phyloP scores from a whole-genome alignment of 2,797 vertebrate genomes.

The Hapalemur alaotrensis region DNA sequence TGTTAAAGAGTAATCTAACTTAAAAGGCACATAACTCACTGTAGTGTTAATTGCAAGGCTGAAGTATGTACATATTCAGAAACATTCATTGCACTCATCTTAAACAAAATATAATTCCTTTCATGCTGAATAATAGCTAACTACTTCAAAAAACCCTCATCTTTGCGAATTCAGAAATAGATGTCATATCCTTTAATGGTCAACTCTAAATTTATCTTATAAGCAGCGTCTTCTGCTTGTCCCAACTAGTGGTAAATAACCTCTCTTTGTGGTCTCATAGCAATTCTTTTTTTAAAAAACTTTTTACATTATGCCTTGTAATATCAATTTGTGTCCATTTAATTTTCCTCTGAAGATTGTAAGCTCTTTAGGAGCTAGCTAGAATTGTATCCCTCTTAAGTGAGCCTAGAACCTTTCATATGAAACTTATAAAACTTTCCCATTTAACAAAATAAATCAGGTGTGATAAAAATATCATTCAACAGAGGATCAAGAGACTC shows the following conservation, averaged over 20 bases:
- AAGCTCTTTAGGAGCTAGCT: not conserved
- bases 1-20: not conserved
- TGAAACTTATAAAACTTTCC: not conserved
- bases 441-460: not conserved
- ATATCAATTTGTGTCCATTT: not conserved
- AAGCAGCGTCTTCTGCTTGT: not conserved
- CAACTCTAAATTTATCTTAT: not conserved
- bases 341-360: not conserved
- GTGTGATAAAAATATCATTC: not conserved
- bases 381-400: not conserved
- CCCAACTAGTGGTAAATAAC: not conserved
- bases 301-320: not conserved
- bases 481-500: not conserved
- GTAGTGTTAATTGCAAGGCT: not conserved
- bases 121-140: not conserved
- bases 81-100: not conserved
- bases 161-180: not conserved
- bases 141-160: constrained; percentile 2
- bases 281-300: not conserved
- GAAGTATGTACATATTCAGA: not conserved
- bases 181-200: not conserved
- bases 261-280: not conserved
- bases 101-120: not conserved
- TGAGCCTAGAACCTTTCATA: not conserved
- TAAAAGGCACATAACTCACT: not conserved